A percentile compares a stretch with the other conserved stretches of the same genome.
phyloP scores from a whole-genome alignment of 2,797 vertebrate species.

The Sorex maritimensis region DNA sequence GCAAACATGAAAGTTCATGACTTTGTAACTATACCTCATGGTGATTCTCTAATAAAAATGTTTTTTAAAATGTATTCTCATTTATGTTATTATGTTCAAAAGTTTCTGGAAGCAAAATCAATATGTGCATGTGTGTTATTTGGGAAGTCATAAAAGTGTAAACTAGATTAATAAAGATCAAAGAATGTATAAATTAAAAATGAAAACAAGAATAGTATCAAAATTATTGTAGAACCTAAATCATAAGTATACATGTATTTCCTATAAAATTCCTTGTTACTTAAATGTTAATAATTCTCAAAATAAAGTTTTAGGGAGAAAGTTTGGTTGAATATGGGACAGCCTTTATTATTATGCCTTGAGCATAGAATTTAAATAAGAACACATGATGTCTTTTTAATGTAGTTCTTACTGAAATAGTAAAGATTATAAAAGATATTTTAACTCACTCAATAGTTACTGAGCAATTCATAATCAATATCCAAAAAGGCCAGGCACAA shows the following conservation, averaged over 20 bases:
- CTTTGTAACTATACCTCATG: too few relatives aligned
- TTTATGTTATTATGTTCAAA: not conserved
- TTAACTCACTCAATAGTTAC: conserved; percentile 12
- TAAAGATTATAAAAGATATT: not conserved
- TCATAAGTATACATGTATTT: not conserved
- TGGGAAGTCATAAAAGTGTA: conserved; percentile 18
- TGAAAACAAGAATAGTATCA: conserved; percentile 4
- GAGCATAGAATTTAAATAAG: not conserved
- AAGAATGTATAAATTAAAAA: not conserved
- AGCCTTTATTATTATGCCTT: conserved; percentile 17
- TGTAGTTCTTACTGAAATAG: not conserved
- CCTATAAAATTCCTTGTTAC: not conserved
- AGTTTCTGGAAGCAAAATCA: not conserved
- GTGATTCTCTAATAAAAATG: too few relatives aligned
- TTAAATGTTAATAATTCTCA: not conserved
- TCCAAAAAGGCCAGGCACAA: not conserved
- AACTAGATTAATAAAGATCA: not conserved
- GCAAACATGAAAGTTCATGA: too few relatives aligned
- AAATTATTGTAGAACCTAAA: not conserved
- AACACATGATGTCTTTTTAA: too few relatives aligned
- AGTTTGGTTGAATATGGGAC: not conserved
- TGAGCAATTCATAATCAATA: not conserved
- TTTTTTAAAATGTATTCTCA: not conserved
- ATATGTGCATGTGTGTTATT: not conserved
- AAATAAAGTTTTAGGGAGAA: conserved; percentile 5